phyloP scores from a whole-genome alignment of 2,113 vertebrate species.

The Zosterops hypoxanthus region DNA sequence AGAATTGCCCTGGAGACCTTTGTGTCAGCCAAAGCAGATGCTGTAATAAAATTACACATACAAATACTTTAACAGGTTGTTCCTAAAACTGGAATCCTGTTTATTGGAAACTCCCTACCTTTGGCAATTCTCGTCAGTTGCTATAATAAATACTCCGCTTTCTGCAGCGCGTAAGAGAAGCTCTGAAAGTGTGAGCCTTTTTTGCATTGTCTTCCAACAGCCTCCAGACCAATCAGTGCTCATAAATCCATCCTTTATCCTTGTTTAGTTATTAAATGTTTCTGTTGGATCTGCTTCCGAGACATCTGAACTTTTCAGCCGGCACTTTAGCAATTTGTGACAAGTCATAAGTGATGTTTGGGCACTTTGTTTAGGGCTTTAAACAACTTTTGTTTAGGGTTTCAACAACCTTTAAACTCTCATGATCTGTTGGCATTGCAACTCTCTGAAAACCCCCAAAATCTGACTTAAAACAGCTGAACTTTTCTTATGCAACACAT shows the following conservation, averaged over 20 bases:
- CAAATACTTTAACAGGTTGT: slow-evolving; percentile 18
- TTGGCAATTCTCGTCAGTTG: slow-evolving; percentile 9
- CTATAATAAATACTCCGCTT: neutral
- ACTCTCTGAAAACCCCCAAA: neutral
- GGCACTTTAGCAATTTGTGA: neutral
- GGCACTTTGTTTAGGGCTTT: neutral
- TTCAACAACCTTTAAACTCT: neutral
- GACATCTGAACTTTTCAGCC: neutral
- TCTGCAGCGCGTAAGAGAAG: neutral
- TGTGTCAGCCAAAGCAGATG: slow-evolving; percentile 42
- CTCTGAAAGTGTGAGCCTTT: neutral
- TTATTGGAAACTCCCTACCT: slow-evolving; percentile 51
- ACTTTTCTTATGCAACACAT: neutral
- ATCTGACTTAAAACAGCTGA: neutral
- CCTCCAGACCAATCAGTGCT: neutral
- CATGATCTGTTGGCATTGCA: neutral
- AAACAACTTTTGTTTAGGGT: neutral
- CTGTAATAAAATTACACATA: slow-evolving; percentile 4
- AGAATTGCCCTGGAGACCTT: slow-evolving; percentile 53
- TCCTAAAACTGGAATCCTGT: neutral
- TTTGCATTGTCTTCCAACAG: neutral
- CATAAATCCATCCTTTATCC: neutral
- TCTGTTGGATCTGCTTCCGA: neutral
- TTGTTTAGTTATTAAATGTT: slow-evolving; percentile 5
- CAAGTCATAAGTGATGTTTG: neutral